A percentile compares a stretch with the other conserved stretches of the same genome.
Conservation (phyloP, 2,888 invertebrate genomes). For the Phlogophora meticulosa region DNA sequence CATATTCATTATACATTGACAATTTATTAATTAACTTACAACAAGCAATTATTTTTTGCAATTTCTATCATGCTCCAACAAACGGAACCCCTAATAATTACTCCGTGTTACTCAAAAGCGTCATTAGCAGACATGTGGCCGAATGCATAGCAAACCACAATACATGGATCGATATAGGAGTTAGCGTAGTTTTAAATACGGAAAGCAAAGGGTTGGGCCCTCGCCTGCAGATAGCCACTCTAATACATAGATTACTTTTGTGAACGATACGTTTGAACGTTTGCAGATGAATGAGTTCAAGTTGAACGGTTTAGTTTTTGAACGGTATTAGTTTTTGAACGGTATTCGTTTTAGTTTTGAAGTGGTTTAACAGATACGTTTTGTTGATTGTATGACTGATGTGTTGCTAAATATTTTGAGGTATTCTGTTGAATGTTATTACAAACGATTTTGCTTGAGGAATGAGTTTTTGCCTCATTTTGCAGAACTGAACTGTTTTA, state of each 20-base stretch:
- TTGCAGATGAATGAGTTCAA: slow-evolving; percentile 41
- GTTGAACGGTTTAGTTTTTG: slow-evolving; percentile 3
- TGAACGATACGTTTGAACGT: slow-evolving; percentile 57
- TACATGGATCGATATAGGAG: slow-evolving; percentile 77
- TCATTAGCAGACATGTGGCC: slow-evolving; percentile 60
- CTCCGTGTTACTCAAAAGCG: slow-evolving; percentile 24
- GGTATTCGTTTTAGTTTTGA: neutral
- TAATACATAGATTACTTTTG: slow-evolving; percentile 67
- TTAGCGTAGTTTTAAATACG: slow-evolving; percentile 81
- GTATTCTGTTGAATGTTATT: no score
- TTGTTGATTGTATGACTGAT: no score
- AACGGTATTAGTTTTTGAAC: slow-evolving; percentile 6
- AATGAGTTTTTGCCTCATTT: no score
- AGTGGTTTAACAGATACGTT: no score
- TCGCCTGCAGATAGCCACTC: slow-evolving; percentile 63
- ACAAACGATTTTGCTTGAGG: no score
- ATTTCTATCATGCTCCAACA: neutral
- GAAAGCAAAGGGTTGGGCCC: slow-evolving; percentile 84
- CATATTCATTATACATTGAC: no score
- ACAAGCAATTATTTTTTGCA: no score
- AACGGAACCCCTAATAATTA: slow-evolving; percentile 17
- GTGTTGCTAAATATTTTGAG: no score
- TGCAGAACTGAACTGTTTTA: no score
- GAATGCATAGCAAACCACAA: slow-evolving; percentile 65
- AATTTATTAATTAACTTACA: no score